A percentile compares a stretch with the other conserved stretches of the same genome.
Evolutionary conservation across 2,797 vertebrate species (phyloP).

Genomic region (Luscinia megarhynchos): DNA sequence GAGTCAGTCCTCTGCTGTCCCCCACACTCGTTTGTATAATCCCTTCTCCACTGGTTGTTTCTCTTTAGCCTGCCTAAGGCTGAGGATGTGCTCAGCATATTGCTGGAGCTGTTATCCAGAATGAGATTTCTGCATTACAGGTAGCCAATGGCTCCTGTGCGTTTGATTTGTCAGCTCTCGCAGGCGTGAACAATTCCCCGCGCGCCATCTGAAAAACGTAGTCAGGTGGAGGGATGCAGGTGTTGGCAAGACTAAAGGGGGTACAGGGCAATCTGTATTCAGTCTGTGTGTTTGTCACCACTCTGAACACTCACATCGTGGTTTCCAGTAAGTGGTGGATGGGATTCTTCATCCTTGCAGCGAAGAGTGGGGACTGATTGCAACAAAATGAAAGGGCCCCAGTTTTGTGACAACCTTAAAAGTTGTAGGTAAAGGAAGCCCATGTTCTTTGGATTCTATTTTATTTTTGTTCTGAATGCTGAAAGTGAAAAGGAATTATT

Average conservation of each 20-base stretch:
- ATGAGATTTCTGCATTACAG: background rate
- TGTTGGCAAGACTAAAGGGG: background rate
- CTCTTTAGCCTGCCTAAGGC: background rate
- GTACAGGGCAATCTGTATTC: background rate
- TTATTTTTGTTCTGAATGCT: background rate
- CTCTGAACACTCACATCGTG: background rate
- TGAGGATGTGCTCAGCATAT: background rate
- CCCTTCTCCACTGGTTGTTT: background rate
- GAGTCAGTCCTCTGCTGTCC: conserved; percentile 23
- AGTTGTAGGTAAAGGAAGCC: background rate
- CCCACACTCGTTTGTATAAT: background rate
- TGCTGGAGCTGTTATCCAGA: background rate
- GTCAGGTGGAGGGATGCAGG: background rate
- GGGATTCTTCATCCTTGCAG: background rate
- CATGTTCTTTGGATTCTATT: background rate
- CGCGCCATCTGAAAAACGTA: background rate
- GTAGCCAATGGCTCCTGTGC: background rate
- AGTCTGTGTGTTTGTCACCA: background rate
- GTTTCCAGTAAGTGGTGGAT: background rate
- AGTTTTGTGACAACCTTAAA: background rate
- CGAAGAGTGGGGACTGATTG: background rate
- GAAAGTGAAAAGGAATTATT: background rate
- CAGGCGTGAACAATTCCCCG: background rate
- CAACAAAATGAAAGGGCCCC: background rate
- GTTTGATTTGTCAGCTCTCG: conserved; percentile 30